Conservation (phyloP, 2,888 invertebrate genomes). For the Gari tellinella region DNA sequence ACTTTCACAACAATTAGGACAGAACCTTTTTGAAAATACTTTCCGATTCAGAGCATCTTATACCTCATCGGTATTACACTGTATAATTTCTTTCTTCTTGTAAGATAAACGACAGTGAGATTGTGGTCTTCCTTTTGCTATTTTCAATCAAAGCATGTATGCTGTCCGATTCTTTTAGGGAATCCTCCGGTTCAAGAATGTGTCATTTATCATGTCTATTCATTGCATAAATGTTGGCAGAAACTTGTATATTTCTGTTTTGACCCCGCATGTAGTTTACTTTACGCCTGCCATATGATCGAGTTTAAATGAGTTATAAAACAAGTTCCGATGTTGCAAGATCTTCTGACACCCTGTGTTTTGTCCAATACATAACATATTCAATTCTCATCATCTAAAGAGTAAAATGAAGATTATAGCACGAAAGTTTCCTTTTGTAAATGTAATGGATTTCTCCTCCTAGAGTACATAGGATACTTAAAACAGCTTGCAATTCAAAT, state of each 20-base stretch:
- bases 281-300: slow-evolving; percentile 8
- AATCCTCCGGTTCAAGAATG: slow-evolving; percentile 41
- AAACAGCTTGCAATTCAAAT: too few relatives aligned
- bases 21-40: slow-evolving; percentile 10
- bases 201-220: slow-evolving; percentile 21
- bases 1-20: slow-evolving; percentile 28
- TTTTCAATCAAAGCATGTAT: slow-evolving; percentile 44
- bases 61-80: slow-evolving; percentile 42
- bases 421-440: slow-evolving; percentile 34
- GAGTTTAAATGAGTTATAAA: slow-evolving; percentile 15
- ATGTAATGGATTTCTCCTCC: slow-evolving; percentile 43
- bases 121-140: slow-evolving; percentile 25
- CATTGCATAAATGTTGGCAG: slow-evolving; percentile 16
- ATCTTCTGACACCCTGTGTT: slow-evolving; percentile 28
- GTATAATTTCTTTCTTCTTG: slow-evolving; percentile 38
- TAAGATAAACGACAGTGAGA: slow-evolving; percentile 35
- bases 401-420: slow-evolving; percentile 41
- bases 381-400: slow-evolving; percentile 18
- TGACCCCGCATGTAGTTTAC: slow-evolving; percentile 31
- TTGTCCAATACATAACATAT: slow-evolving; percentile 34
- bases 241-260: slow-evolving; percentile 40
- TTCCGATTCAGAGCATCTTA: slow-evolving; percentile 31
- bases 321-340: slow-evolving; percentile 32
- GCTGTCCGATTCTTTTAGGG: slow-evolving; percentile 44
- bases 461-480: too few relatives aligned